Evolutionary conservation across 2,113 vertebrate genomes (phyloP).

Genomic region (Podarcis cretensis): DNA sequence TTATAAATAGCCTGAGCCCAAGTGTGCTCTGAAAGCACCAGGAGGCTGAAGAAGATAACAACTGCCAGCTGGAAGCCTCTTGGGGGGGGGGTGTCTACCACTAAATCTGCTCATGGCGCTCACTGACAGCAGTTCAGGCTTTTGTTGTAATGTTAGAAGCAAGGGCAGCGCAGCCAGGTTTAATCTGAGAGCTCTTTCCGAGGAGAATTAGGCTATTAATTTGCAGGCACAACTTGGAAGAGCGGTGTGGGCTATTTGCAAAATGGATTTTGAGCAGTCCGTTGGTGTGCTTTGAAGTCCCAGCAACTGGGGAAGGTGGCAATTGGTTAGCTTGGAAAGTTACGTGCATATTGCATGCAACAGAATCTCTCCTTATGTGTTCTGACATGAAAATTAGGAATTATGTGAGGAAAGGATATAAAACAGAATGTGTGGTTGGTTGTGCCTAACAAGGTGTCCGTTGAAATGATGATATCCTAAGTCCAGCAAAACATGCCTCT

Average conservation of each 20-base stretch:
- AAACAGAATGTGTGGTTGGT: not conserved
- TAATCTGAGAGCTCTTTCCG: not conserved
- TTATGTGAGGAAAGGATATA: not conserved
- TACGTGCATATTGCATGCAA: too few species aligned
- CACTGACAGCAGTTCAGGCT: accelerated
- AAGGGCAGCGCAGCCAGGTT: accelerated
- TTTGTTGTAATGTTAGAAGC: not conserved
- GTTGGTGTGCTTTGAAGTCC: too few species aligned
- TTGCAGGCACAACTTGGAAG: too few species aligned
- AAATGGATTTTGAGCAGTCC: too few species aligned
- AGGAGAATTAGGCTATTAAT: not conserved
- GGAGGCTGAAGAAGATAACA: accelerated
- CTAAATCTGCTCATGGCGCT: not conserved
- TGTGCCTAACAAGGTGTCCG: not conserved
- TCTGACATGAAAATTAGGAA: not conserved
- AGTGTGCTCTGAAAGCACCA: not conserved
- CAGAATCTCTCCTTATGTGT: not conserved
- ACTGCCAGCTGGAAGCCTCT: not conserved
- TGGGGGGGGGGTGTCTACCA: accelerated
- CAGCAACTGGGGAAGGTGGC: too few species aligned
- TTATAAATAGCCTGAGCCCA: slow-evolving; percentile 55
- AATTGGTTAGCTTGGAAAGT: not conserved
- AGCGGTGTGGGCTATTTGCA: too few species aligned
- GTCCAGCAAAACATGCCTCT: too few species aligned
- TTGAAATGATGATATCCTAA: too few species aligned